Evolutionary conservation across 2,888 invertebrate genomes (phyloP), one percentile per base, ranked within the genome.

Genomic region (Scelioninae gen. 1): DNA sequence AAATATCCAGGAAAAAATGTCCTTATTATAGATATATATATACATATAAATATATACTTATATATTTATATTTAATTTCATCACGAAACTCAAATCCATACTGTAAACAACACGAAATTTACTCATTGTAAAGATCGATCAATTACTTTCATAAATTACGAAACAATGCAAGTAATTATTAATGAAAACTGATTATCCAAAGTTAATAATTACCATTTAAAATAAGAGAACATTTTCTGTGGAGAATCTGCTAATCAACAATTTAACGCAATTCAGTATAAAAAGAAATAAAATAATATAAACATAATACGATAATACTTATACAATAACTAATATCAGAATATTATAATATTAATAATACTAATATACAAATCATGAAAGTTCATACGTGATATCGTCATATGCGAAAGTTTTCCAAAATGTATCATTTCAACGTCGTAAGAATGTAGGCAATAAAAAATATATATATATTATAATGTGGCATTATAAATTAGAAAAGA

Each of bases 281-380:
- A 80, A 80, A 79, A 80, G 68, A 74, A 80, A 75, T 72, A 66
- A 74, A 74, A 68, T 80, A 55, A 62, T 69, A 69, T 80, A 68
- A 80, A 74, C 71, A 80, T 80, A 80, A 47, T 79, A 56, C 74
- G 60, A 82, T 82, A 78, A 74, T 82, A 82, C 71, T 77, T 72
- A 66, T 76, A 68, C 45, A 58, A 63, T 74, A 82, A 74, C 55
- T 82, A 82, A 72, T 82, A 82, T 82, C 72, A 66, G 77, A 77
- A 60, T 82, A 72, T 74, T 82, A 23, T 23, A 72, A 62, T 82
- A 74, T 74, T 85, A 86, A 86, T 86, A 87, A 87, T 88, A 88
- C 86, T 87, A 87, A 84, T 72, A 86, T 87, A 86, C 83, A 87
- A 88, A 86, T 86, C 58, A 80, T 79, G 83, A 79, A 78, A 71